Conservation (phyloP, 2,888 invertebrate genomes). For the Morinoia aosen region DNA sequence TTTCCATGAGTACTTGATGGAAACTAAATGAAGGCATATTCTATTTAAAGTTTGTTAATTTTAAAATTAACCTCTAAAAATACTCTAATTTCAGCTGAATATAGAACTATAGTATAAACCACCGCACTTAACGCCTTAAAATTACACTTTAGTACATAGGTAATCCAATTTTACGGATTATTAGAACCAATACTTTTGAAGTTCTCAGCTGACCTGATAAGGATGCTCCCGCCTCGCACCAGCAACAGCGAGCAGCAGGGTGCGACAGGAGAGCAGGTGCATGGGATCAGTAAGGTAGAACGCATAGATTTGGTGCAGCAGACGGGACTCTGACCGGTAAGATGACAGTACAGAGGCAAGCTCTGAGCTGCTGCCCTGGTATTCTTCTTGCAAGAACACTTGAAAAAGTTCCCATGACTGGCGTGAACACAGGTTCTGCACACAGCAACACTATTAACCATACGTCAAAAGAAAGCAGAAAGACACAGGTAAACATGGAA, state of each 20-base stretch:
- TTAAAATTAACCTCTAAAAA: too few species aligned
- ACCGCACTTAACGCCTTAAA: background rate
- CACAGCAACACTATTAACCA: background rate
- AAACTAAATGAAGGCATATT: too few species aligned
- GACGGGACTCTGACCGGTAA: constrained; percentile 61
- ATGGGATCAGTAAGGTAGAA: constrained; percentile 64
- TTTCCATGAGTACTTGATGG: too few species aligned
- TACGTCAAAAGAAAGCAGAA: background rate
- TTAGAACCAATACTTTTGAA: background rate
- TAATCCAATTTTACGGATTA: background rate
- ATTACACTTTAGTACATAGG: background rate
- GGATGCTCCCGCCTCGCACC: constrained; percentile 61
- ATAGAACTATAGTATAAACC: too few species aligned
- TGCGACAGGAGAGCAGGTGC: constrained; percentile 64
- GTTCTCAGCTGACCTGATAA: constrained; percentile 60
- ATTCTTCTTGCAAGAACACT: constrained; percentile 65
- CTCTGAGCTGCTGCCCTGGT: constrained; percentile 59
- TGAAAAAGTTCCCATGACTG: constrained; percentile 66
- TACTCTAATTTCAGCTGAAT: too few species aligned
- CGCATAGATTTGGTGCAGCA: constrained; percentile 61
- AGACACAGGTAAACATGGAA: background rate
- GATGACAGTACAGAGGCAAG: constrained; percentile 57
- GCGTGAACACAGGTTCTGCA: constrained; percentile 60
- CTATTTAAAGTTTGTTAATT: too few species aligned
- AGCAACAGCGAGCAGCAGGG: constrained; percentile 64